phyloP scores from a whole-genome alignment of 2,888 invertebrate species.

The Drosophila putrida region DNA sequence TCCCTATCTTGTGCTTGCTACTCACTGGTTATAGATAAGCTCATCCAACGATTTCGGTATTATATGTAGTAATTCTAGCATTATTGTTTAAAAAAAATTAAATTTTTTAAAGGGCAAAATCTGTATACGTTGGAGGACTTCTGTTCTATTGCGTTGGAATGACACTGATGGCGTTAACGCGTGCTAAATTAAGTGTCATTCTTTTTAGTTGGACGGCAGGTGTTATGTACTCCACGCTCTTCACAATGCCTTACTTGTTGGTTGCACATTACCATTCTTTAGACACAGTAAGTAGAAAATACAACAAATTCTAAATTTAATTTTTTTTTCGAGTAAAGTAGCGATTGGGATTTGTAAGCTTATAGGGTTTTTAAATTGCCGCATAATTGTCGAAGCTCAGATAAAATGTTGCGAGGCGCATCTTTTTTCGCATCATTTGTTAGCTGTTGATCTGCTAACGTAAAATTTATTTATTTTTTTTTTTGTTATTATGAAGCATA shows the following conservation, averaged over 20 bases:
- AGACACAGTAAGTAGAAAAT: conserved; percentile 89
- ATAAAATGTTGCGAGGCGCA: too few species aligned
- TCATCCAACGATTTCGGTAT: conserved; percentile 91
- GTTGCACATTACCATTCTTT: conserved; percentile 98
- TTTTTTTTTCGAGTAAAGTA: too few species aligned
- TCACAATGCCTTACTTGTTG: conserved; percentile 98
- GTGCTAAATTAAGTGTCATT: conserved; percentile 92
- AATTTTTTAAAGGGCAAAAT: conserved; percentile 89
- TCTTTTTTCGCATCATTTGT: too few species aligned
- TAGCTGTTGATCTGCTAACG: too few species aligned
- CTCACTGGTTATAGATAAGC: conserved; percentile 94
- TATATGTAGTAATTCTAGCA: background rate
- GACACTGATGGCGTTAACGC: conserved; percentile 92
- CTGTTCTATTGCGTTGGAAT: conserved; percentile 95
- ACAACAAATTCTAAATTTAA: too few species aligned
- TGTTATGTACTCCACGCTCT: conserved; percentile 98
- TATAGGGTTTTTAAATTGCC: too few species aligned
- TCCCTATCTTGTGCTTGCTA: conserved; percentile 98
- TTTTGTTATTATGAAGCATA: too few species aligned
- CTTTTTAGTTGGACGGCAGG: conserved; percentile 97
- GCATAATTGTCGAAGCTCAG: too few species aligned
- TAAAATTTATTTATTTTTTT: too few species aligned
- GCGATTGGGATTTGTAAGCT: too few species aligned
- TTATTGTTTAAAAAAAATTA: too few species aligned
- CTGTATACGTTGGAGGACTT: conserved; percentile 95